Percentiles rank a stretch among this genome's conserved stretches.
These are phyloP conservation scores for Cepphus grylle DNA, from an alignment of 2,113 vertebrate genomes.

Conservation along the genomic window DNA sequence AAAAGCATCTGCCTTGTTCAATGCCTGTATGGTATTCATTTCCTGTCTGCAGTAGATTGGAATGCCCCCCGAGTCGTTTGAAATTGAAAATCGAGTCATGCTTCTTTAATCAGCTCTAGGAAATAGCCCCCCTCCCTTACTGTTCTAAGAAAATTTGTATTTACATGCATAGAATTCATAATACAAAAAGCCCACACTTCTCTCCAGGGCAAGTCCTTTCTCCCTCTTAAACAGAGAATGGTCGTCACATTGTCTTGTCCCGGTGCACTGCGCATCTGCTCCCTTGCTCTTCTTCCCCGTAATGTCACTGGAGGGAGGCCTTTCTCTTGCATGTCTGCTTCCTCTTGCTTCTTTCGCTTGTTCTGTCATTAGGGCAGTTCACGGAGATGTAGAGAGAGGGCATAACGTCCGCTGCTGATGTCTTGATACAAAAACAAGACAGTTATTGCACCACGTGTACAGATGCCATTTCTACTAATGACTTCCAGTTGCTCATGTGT, in stretches of 20 bases:
- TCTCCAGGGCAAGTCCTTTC: not conserved
- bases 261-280: not conserved
- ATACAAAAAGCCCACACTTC: not conserved
- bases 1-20: constrained; percentile 77
- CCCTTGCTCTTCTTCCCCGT: not conserved
- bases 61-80: constrained; percentile 75
- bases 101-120: constrained; percentile 82
- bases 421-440: not conserved
- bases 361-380: not conserved
- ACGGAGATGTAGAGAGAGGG: not conserved
- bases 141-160: constrained; percentile 15
- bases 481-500: not conserved
- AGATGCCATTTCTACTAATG: not conserved
- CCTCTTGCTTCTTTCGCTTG: not conserved
- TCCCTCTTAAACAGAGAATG: not conserved
- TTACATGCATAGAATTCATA: not conserved
- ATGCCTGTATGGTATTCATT: constrained; percentile 79
- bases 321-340: not conserved
- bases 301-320: constrained; percentile 44
- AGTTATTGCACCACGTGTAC: not conserved
- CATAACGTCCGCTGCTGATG: not conserved
- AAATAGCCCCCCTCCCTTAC: constrained; percentile 59
- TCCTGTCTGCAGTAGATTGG: constrained; percentile 76
- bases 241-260: not conserved
- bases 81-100: constrained; percentile 85